These are phyloP conservation scores for Galerucella pusilla DNA, from an alignment of 2,888 invertebrate species.

Conservation along the genomic window DNA sequence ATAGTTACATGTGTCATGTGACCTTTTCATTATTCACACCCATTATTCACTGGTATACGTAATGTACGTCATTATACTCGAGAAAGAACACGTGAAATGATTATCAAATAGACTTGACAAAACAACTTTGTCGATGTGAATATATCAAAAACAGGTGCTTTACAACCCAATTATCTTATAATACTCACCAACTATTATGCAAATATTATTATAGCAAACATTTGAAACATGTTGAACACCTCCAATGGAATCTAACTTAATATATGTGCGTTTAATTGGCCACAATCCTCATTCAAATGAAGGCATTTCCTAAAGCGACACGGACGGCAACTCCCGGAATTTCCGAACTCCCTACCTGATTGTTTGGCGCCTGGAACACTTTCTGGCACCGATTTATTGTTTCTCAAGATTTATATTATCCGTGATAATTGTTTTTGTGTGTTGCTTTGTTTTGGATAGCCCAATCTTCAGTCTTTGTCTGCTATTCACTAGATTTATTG, in stretches of 20 bases:
- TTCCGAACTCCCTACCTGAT: slow-evolving; percentile 43
- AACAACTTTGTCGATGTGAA: too few relatives aligned
- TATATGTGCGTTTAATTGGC: slow-evolving; percentile 39
- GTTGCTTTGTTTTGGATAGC: slow-evolving; percentile 42
- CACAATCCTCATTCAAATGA: slow-evolving; percentile 41
- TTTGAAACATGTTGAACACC: slow-evolving; percentile 8
- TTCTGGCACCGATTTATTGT: slow-evolving; percentile 49
- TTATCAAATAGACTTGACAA: too few relatives aligned
- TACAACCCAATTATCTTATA: too few relatives aligned
- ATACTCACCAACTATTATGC: slow-evolving; percentile 6
- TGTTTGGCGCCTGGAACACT: slow-evolving; percentile 43
- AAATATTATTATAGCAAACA: slow-evolving; percentile 15
- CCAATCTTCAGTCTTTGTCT: slow-evolving; percentile 34
- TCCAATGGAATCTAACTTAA: slow-evolving; percentile 35
- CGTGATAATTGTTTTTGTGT: slow-evolving; percentile 52
- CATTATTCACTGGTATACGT: too few relatives aligned
- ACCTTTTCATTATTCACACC: too few relatives aligned
- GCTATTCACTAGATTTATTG: slow-evolving; percentile 25
- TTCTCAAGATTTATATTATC: slow-evolving; percentile 51
- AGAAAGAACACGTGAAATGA: too few relatives aligned
- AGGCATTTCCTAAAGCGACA: slow-evolving; percentile 29
- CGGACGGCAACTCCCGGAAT: slow-evolving; percentile 30
- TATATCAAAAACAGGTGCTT: not conserved
- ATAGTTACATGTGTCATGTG: too few relatives aligned
- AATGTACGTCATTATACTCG: too few relatives aligned